Base-by-base conservation (phyloP, 2,888 invertebrate genomes). In the Protonemura montana region DNA sequence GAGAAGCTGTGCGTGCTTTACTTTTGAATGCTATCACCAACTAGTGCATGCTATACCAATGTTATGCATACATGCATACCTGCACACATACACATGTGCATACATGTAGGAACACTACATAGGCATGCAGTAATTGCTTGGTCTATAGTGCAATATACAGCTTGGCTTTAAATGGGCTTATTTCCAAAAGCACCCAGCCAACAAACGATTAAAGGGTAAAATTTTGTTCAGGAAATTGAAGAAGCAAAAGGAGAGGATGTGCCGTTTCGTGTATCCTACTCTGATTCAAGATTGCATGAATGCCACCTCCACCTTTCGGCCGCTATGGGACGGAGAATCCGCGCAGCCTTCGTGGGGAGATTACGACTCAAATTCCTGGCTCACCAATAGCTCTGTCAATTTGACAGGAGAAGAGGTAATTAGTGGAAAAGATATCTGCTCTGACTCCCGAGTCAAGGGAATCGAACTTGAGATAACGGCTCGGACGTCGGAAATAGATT, bases 181-280 rank as follows among this genome's bases (percentile, higher is more conserved):
- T 10, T 78, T 78, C 26, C 78, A 78, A 26, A 7, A 3, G 16
- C 59, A 21, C 59, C 59, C 16, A 59, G 59, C 59, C 26, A 78
- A 78, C 28, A 81, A 81, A 29, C 6, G 29, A 29, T 30, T 29
- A 30, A 30, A 28, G 13, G 28, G 0, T 28, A 81, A 81, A 21
- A 29, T 88, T 87, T 87, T 87, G 87, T 91, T 91, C 92, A 95
- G 95, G 96, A 96, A 95, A 92, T 93, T 95, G 86, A 94, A 95
- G 89, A 95, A 94, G 90, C 94, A 96, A 90, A 94, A 94, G 88
- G 96, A 96, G 89, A 94, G 94, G 88, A 92, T 95, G 41, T 97
- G 97, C 91, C 93, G 95, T 89, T 93, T 94, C 87, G 92, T 95
- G 87, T 94, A 94, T 91, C 93, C 86, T 77, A 85, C 42, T 25